These are phyloP conservation scores for Rutpela maculata DNA, from an alignment of 2,888 invertebrate genomes.

Conservation along the genomic window DNA sequence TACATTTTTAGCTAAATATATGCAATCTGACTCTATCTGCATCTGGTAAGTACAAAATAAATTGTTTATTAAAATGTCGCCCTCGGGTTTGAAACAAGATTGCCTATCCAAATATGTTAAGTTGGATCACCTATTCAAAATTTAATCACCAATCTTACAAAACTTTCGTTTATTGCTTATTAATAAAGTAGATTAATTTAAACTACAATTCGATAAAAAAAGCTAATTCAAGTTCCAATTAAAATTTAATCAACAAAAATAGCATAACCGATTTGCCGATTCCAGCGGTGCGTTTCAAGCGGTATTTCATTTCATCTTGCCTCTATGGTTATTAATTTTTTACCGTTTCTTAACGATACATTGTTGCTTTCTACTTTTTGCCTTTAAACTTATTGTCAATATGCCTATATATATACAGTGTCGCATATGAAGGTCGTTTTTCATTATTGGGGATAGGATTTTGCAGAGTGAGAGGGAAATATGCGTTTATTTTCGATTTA, in stretches of 20 bases:
- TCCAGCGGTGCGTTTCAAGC: slow-evolving; percentile 30
- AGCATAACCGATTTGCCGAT: slow-evolving; percentile 31
- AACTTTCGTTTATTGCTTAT: slow-evolving; percentile 7
- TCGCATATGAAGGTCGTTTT: too few relatives aligned
- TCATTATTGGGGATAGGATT: too few relatives aligned
- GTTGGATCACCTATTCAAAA: not conserved
- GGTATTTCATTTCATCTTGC: slow-evolving; percentile 5
- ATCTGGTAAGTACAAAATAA: not conserved
- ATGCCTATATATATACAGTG: not conserved
- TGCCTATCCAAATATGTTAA: not conserved
- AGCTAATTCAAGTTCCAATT: slow-evolving; percentile 23
- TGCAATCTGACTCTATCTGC: too few relatives aligned
- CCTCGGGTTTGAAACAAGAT: not conserved
- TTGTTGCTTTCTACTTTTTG: not conserved
- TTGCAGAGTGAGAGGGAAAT: too few relatives aligned
- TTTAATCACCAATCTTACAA: not conserved
- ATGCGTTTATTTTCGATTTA: too few relatives aligned
- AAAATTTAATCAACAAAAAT: slow-evolving; percentile 36
- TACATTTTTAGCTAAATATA: too few relatives aligned
- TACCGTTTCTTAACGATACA: not conserved
- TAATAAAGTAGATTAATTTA: slow-evolving; percentile 2
- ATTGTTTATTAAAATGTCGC: not conserved
- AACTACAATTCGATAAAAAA: slow-evolving; percentile 13
- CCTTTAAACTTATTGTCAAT: not conserved
- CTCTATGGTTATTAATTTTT: slow-evolving; percentile 24